Evolutionary conservation across 2,888 invertebrate genomes (phyloP).

Genomic region (Meandrusa payeni): DNA sequence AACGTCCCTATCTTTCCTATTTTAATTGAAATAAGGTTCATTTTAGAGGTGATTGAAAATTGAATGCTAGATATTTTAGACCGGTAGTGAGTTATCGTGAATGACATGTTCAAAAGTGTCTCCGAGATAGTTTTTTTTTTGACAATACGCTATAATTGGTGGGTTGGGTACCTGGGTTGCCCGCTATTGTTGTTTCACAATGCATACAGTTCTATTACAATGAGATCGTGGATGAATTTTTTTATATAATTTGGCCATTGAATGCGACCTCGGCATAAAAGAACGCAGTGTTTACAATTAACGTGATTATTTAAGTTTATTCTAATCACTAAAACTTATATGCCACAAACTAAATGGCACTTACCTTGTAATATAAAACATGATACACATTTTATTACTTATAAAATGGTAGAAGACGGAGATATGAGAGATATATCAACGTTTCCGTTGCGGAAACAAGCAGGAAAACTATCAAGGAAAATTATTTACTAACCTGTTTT

Average conservation of each 20-base stretch:
- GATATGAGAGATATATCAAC: background rate
- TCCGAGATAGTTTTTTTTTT: conserved; percentile 67
- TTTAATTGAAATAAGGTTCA: conserved; percentile 29
- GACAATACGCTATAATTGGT: conserved; percentile 76
- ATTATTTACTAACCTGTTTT: conserved; percentile 41
- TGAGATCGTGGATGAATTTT: conserved; percentile 57
- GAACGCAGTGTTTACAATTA: conserved; percentile 23
- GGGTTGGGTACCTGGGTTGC: conserved; percentile 78
- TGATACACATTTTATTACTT: too few species aligned
- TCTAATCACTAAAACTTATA: too few species aligned
- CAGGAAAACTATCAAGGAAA: conserved; percentile 13
- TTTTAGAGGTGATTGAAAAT: conserved; percentile 30
- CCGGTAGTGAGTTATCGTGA: conserved; percentile 41
- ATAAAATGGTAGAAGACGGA: background rate
- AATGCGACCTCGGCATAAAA: conserved; percentile 39
- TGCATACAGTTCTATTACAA: conserved; percentile 47
- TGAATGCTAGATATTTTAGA: conserved; percentile 24
- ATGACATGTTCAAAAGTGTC: conserved; percentile 78
- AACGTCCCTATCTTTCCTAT: conserved; percentile 22
- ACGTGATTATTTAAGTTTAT: conserved; percentile 11
- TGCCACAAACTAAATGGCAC: too few species aligned
- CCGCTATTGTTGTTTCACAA: conserved; percentile 59
- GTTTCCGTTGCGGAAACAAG: conserved; percentile 3
- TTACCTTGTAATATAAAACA: too few species aligned
- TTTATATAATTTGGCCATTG: conserved; percentile 65